Base-by-base conservation (phyloP, 1,140 invertebrate genomes). In the Hycleus cichorii region DNA sequence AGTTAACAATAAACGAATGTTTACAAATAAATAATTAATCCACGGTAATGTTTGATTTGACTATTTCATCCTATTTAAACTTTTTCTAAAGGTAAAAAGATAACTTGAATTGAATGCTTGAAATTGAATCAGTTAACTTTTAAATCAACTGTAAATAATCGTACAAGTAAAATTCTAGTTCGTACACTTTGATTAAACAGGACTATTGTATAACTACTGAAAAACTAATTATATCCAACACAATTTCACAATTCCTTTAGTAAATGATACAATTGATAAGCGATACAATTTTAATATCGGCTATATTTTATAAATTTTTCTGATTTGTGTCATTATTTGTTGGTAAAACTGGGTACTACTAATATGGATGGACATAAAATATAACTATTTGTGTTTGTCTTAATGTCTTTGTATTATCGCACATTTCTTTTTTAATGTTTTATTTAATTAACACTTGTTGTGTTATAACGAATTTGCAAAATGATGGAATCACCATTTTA, bases 101-200 rank as follows among this genome's bases (percentile, higher is more conserved):
- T 32, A 32, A 7, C 32, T 32, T 32, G 32, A 5, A 18, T 46
- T 53, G 25, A 53, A 53, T 53, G 51, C 27, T 53, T 45, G 32
- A 45, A 53, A 53, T 45, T 53, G 46, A 53, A 53, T 53, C 51
- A 53, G 51, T 53, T 53, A 45, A 53, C 11, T 53, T 53, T 46
- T 53, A 53, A 53, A 53, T 53, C 51, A 53, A 53, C 42, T 42
- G 51, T 53, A 45, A 53, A 40, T 53, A 53, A 53, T 53, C 44
- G 51, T 46, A 53, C 51, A 53, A 32, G 51, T 53, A 53, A 45
- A 53, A 53, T 27, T 53, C 43, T 45, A 45, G 42, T 53, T 53
- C 42, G 42, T 46, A 53, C 45, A 53, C n/a, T 5, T 53, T 53
- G 51, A 53, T 53, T 53, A 53, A 45, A 53, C 51, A 53, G 51